Evolutionary conservation across 2,797 vertebrate genomes (phyloP).

Genomic region (Lagodon rhomboides): DNA sequence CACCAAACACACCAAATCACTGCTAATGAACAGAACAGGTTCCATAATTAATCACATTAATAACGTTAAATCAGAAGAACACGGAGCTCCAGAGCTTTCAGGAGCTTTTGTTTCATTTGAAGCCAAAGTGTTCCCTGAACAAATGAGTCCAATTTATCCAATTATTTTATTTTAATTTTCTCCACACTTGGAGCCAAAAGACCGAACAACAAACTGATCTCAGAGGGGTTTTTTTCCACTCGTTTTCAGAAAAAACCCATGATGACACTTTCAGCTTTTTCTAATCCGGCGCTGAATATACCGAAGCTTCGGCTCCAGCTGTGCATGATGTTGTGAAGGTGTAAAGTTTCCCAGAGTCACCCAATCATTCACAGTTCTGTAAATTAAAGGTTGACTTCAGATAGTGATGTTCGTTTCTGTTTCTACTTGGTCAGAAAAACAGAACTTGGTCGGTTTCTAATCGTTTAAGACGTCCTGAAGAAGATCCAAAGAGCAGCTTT

Average conservation of each 20-base stretch:
- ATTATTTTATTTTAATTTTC: too few species aligned
- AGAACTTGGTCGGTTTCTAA: too few species aligned
- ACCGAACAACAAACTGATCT: too few species aligned
- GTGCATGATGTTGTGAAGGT: not conserved
- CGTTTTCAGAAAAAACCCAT: too few species aligned
- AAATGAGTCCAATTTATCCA: not conserved
- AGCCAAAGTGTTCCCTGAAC: not conserved
- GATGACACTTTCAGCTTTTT: not conserved
- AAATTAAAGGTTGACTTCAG: too few species aligned
- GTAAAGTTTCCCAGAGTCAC: too few species aligned
- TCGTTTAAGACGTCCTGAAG: too few species aligned
- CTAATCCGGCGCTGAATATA: not conserved
- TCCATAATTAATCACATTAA: slow-evolving; percentile 2
- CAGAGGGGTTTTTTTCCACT: not conserved
- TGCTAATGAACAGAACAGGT: not conserved
- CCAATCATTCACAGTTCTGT: too few species aligned
- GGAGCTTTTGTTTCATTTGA: not conserved
- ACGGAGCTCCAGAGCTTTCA: not conserved
- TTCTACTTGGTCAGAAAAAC: too few species aligned
- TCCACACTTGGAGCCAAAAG: not conserved
- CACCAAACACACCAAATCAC: not conserved
- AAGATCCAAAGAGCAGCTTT: too few species aligned
- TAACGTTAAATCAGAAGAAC: slow-evolving; percentile 6
- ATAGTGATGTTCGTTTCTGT: too few species aligned
- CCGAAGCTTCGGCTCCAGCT: not conserved